Conservation (phyloP, 2,113 vertebrate species). For the Osmerus eperlanus region DNA sequence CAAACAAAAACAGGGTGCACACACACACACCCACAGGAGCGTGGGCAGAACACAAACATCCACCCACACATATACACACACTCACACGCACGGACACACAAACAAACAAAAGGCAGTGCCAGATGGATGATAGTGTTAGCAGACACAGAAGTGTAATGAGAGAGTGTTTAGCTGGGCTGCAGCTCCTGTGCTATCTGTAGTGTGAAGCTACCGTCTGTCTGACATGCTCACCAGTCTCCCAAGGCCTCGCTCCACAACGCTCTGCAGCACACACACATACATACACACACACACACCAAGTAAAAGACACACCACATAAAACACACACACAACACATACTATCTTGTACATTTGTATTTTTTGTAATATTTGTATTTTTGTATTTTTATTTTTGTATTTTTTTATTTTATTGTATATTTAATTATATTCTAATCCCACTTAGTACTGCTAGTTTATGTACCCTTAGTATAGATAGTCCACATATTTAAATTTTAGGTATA, state of each 20-base stretch:
- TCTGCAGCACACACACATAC: not conserved
- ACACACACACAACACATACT: not conserved
- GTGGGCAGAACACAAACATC: not conserved
- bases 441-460: too few relatives aligned
- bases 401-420: too few relatives aligned
- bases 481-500: too few relatives aligned
- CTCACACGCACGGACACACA: not conserved
- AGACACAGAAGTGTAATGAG: not conserved
- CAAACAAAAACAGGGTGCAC: too few relatives aligned
- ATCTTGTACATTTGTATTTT: too few relatives aligned
- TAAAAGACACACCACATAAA: too few relatives aligned
- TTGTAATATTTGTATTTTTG: too few relatives aligned
- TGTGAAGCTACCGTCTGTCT: conserved; percentile 28
- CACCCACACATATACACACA: not conserved
- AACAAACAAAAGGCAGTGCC: not conserved
- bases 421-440: too few relatives aligned
- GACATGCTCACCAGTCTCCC: conserved; percentile 3
- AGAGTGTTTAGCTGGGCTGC: conserved; percentile 18
- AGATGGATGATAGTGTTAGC: not conserved
- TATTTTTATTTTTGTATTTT: too few relatives aligned
- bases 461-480: too few relatives aligned
- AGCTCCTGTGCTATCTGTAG: conserved; percentile 15
- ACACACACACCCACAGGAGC: not conserved
- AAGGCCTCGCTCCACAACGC: conserved; percentile 1
- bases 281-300: not conserved